These are phyloP conservation scores for Halcyon badia DNA, from an alignment of 2,797 vertebrate species.

Conservation along the genomic window DNA sequence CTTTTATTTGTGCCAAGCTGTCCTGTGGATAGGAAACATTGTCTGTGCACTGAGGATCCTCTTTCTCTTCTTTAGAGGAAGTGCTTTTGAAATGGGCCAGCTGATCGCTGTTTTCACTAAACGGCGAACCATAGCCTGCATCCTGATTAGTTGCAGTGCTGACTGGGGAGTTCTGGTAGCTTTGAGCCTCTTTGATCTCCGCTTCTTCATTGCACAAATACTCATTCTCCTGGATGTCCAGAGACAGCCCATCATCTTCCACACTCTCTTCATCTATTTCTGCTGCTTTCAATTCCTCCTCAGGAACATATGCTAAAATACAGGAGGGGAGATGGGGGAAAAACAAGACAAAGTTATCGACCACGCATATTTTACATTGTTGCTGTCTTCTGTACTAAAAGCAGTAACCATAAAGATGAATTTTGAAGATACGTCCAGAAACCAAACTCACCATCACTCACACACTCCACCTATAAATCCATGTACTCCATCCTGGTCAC, in stretches of 20 bases:
- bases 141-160: slow-evolving; percentile 97
- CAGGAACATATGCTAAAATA: slow-evolving; percentile 94
- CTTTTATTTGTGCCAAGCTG: slow-evolving; percentile 97
- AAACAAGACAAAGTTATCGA: slow-evolving; percentile 67
- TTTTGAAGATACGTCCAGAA: slow-evolving; percentile 18
- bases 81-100: slow-evolving; percentile 91
- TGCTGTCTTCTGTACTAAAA: slow-evolving; percentile 22
- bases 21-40: slow-evolving; percentile 90
- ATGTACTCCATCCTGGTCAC: not conserved
- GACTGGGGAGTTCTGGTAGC: slow-evolving; percentile 95
- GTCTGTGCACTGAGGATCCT: slow-evolving; percentile 85
- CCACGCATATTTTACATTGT: not conserved
- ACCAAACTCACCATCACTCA: slow-evolving; percentile 12
- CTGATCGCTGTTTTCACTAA: slow-evolving; percentile 95
- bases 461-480: slow-evolving; percentile 6
- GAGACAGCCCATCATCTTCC: slow-evolving; percentile 91
- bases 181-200: slow-evolving; percentile 89
- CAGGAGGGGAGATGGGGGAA: slow-evolving; percentile 42
- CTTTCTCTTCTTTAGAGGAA: slow-evolving; percentile 89
- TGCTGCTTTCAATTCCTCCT: slow-evolving; percentile 93
- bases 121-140: slow-evolving; percentile 94
- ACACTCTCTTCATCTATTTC: slow-evolving; percentile 89
- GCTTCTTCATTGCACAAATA: slow-evolving; percentile 90
- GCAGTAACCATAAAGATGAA: not conserved
- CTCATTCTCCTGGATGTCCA: slow-evolving; percentile 92